Percentiles rank a stretch among this genome's conserved stretches.
phyloP scores from a whole-genome alignment of 1,140 invertebrate species.

The Bilobella aurantiaca region DNA sequence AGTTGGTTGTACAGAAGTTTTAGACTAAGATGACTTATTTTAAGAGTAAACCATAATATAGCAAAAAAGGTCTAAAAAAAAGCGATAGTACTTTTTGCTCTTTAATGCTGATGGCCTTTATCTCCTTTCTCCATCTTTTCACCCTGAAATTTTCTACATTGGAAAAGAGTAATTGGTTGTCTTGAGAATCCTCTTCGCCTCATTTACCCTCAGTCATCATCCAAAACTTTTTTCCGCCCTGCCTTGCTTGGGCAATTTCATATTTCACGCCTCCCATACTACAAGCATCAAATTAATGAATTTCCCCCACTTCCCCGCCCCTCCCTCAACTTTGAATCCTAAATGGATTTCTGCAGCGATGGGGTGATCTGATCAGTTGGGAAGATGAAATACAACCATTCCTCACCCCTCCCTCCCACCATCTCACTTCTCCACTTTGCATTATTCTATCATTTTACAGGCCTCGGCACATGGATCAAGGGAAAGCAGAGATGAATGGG shows the following conservation, averaged over 20 bases:
- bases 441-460: neutral
- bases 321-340: neutral
- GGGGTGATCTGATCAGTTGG: no score
- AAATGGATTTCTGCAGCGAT: no score
- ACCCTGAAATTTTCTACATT: no score
- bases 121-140: neutral
- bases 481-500: neutral
- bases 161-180: conserved; percentile 4
- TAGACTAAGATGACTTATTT: no score
- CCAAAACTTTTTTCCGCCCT: neutral
- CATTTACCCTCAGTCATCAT: neutral
- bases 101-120: no score
- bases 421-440: neutral
- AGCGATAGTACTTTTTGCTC: no score
- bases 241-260: neutral
- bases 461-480: neutral
- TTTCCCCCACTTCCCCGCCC: neutral
- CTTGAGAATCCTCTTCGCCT: neutral
- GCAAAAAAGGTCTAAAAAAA: no score
- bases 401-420: neutral
- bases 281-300: neutral
- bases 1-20: no score
- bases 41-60: no score
- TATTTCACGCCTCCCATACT: conserved; percentile 1
- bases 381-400: neutral